Conservation (phyloP, 64 coral and sea anemone species). For the Catalaphyllia jardinei region DNA sequence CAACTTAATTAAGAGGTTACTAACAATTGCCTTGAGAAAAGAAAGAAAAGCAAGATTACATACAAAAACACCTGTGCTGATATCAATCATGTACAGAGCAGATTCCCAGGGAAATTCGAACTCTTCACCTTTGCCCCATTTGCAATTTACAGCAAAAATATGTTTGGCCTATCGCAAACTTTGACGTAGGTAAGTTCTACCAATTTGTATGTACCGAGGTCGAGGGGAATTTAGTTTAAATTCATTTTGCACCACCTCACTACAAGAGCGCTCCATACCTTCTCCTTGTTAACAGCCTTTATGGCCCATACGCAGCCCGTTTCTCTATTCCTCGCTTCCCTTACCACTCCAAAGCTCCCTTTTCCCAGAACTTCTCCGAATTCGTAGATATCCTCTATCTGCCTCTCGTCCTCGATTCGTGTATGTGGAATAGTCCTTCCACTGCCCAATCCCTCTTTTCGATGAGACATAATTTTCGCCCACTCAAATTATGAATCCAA, state of each 20-base stretch:
- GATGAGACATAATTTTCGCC: slow-evolving; percentile 72
- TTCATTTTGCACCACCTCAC: not conserved
- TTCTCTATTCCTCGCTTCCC: slow-evolving; percentile 79
- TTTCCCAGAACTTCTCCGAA: slow-evolving; percentile 86
- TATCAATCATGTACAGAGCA: not conserved
- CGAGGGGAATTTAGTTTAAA: not conserved
- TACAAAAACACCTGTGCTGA: not conserved
- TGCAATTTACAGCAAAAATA: not conserved
- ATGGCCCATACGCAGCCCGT: slow-evolving; percentile 82
- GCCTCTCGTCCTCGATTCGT: slow-evolving; percentile 90
- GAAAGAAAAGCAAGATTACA: not conserved
- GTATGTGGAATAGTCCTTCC: slow-evolving; percentile 85
- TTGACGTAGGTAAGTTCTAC: not conserved
- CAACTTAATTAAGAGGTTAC: not conserved
- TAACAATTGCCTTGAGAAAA: not conserved
- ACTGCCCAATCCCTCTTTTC: slow-evolving; percentile 56
- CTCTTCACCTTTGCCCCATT: not conserved
- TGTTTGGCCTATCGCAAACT: not conserved
- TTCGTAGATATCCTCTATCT: slow-evolving; percentile 93
- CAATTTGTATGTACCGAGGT: not conserved
- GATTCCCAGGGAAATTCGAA: not conserved
- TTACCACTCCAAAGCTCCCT: slow-evolving; percentile 98
- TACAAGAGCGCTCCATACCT: slow-evolving; percentile 66
- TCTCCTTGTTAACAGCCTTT: slow-evolving; percentile 99
- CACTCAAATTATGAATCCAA: not conserved